Conservation (phyloP, 2,113 vertebrate species). For the Brevimyrus niger region DNA sequence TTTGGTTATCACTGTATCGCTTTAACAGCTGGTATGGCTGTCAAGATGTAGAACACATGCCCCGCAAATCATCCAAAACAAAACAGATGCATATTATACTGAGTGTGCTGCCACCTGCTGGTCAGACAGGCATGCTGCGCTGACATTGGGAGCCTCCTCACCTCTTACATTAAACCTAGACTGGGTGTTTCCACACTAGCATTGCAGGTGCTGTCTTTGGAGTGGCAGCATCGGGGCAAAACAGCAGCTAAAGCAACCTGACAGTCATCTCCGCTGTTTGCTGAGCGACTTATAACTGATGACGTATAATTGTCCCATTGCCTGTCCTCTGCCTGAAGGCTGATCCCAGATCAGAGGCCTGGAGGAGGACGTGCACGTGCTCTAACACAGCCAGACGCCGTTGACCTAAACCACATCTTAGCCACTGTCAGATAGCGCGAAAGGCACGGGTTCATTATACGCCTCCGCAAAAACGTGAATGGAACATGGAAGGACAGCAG, state of each 20-base stretch:
- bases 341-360: neutral
- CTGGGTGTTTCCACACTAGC: neutral
- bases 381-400: neutral
- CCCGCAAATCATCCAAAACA: neutral
- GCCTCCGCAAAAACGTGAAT: neutral
- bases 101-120: neutral
- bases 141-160: neutral
- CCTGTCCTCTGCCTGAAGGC: neutral
- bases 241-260: neutral
- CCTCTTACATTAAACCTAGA: neutral
- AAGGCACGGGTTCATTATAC: neutral
- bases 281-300: neutral
- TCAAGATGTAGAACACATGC: neutral
- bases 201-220: neutral
- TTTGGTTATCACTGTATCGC: neutral
- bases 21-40: neutral
- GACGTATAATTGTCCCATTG: neutral
- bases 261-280: neutral
- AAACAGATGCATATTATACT: neutral
- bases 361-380: neutral
- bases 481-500: neutral
- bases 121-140: neutral
- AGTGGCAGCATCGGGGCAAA: neutral
- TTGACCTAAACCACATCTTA: neutral
- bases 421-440: neutral